Evolutionary conservation across 2,797 vertebrate genomes (phyloP).

Genomic region (Dermochelys coriacea): DNA sequence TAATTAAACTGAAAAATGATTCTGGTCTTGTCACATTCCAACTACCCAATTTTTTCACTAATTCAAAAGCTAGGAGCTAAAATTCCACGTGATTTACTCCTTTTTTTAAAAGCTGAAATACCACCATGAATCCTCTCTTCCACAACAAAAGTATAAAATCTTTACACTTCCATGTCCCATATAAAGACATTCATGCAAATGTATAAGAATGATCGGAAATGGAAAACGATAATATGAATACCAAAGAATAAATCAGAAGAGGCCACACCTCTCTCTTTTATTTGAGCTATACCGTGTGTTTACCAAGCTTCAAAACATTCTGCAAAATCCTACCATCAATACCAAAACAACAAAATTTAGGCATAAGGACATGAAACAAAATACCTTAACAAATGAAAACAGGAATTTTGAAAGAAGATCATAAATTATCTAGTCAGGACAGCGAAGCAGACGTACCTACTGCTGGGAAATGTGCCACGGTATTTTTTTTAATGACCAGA

Average conservation of each 20-base stretch:
- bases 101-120: conserved; percentile 1
- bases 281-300: background rate
- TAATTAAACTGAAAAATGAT: background rate
- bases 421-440: background rate
- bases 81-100: background rate
- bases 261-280: background rate
- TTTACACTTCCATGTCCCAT: background rate
- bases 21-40: background rate
- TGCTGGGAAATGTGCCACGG: background rate
- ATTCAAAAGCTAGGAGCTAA: accelerated
- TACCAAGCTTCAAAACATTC: background rate
- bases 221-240: background rate
- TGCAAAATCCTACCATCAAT: background rate
- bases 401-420: background rate
- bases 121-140: background rate
- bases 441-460: background rate
- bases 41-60: background rate
- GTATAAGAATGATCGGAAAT: background rate
- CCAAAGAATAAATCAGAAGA: background rate
- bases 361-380: background rate
- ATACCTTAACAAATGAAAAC: background rate
- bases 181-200: background rate
- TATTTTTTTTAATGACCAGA: background rate
- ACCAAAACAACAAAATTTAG: background rate
- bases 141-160: conserved; percentile 16